These are phyloP conservation scores for Epinephelus coioides DNA, from an alignment of 2,797 vertebrate species.

Conservation along the genomic window DNA sequence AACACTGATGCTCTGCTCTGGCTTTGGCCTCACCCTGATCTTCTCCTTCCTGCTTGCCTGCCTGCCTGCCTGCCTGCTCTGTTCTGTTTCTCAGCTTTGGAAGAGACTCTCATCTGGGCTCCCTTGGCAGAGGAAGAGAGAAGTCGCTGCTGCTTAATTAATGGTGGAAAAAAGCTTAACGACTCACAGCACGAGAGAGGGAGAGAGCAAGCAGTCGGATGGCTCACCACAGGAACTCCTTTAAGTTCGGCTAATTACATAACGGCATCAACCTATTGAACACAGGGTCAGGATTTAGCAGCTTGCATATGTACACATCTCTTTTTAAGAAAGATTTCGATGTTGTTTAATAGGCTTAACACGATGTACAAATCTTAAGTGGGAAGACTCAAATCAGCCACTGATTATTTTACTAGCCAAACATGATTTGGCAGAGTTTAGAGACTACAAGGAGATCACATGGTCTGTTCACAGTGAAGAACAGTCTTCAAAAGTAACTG, in stretches of 20 bases:
- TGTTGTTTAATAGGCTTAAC: conserved; percentile 1
- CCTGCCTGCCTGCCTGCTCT: conserved; percentile 15
- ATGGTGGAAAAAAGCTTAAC: conserved; percentile 63
- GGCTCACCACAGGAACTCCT: conserved; percentile 57
- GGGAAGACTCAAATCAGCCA: not conserved
- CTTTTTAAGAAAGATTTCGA: conserved; percentile 2
- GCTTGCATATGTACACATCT: not conserved
- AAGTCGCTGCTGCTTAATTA: conserved; percentile 71
- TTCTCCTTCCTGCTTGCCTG: conserved; percentile 13
- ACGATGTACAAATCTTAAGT: not conserved
- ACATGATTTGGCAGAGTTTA: conserved; percentile 9
- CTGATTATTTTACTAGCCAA: conserved; percentile 1
- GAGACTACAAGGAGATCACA: not conserved
- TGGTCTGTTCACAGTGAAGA: not conserved
- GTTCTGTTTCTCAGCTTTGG: conserved; percentile 41
- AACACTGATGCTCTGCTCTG: conserved; percentile 46
- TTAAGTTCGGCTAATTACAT: conserved; percentile 65
- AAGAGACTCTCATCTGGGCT: conserved; percentile 60
- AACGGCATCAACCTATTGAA: conserved; percentile 51
- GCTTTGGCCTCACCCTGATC: conserved; percentile 30
- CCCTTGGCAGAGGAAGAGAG: conserved; percentile 69
- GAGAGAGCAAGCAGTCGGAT: conserved; percentile 31
- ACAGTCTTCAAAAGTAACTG: not conserved
- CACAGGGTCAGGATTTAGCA: conserved; percentile 15
- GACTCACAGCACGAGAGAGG: conserved; percentile 40